A percentile compares a stretch with the other conserved stretches of the same genome.
phyloP scores from a whole-genome alignment of 2,797 vertebrate species.

The Pangasius macronema region DNA sequence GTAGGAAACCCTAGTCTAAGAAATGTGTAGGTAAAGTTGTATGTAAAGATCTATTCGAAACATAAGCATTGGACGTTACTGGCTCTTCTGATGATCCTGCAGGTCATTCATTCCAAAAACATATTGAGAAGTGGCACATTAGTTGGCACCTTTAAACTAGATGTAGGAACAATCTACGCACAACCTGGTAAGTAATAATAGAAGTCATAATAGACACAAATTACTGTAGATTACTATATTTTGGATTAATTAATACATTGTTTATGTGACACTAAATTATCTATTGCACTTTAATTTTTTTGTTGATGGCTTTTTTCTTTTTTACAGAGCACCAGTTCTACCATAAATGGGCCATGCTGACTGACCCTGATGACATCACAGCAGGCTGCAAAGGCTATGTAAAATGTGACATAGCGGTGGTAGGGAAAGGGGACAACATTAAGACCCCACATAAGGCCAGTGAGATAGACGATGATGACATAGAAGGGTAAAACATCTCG shows the following conservation, averaged over 20 bases:
- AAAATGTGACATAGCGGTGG: slow-evolving; percentile 90
- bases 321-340: slow-evolving; percentile 92
- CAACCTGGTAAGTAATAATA: slow-evolving; percentile 80
- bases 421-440: slow-evolving; percentile 94
- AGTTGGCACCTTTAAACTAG: slow-evolving; percentile 93
- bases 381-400: slow-evolving; percentile 91
- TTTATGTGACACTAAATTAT: background rate
- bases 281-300: background rate
- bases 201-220: background rate
- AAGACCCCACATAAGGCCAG: slow-evolving; percentile 93
- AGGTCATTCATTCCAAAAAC: slow-evolving; percentile 99
- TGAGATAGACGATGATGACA: slow-evolving; percentile 90
- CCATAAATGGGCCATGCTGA: slow-evolving; percentile 94
- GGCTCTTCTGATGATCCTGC: background rate
- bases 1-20: background rate
- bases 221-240: slow-evolving; percentile 13
- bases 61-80: background rate
- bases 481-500: slow-evolving; percentile 83
- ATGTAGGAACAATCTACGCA: slow-evolving; percentile 89
- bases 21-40: background rate
- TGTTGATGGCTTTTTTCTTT: slow-evolving; percentile 9
- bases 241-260: background rate
- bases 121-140: slow-evolving; percentile 91
- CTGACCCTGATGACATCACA: slow-evolving; percentile 91
- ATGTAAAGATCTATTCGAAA: background rate